Percentiles rank a stretch among this genome's conserved stretches.
phyloP scores from a whole-genome alignment of 2,113 vertebrate genomes.

The Crotophaga sulcirostris region DNA sequence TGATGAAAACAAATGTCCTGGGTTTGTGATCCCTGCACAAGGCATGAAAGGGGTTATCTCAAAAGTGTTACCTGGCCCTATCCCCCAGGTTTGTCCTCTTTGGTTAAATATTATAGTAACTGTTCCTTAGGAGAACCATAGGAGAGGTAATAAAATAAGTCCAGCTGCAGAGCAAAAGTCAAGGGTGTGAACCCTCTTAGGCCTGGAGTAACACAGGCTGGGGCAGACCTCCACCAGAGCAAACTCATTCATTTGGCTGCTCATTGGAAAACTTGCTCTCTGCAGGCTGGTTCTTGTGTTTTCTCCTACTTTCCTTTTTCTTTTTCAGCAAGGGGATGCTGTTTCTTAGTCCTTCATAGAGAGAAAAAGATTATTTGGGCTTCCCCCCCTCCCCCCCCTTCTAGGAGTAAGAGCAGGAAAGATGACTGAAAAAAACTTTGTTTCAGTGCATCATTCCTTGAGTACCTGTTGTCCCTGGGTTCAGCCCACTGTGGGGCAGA shows the following conservation, averaged over 20 bases:
- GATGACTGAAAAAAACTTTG: background rate
- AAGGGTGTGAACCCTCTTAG: fast-evolving
- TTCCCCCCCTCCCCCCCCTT: no score
- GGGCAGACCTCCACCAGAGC: background rate
- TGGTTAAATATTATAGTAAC: background rate
- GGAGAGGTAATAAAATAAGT: background rate
- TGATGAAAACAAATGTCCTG: background rate
- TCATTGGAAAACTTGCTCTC: background rate
- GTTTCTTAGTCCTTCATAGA: background rate
- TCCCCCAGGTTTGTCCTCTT: background rate
- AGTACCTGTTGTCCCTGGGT: background rate
- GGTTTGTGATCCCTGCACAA: background rate
- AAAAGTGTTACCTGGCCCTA: fast-evolving
- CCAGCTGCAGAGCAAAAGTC: background rate
- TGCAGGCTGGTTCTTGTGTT: background rate
- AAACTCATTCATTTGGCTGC: background rate
- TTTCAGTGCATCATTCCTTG: background rate
- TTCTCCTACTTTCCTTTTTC: background rate
- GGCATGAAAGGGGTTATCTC: background rate
- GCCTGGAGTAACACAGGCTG: background rate
- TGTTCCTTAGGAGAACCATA: background rate
- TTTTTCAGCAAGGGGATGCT: background rate
- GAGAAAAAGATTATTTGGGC: background rate
- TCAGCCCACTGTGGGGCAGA: background rate
- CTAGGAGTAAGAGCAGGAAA: background rate